These are phyloP conservation scores for Dolichomitus sp. DNA, from an alignment of 2,888 invertebrate species.

Conservation along the genomic window DNA sequence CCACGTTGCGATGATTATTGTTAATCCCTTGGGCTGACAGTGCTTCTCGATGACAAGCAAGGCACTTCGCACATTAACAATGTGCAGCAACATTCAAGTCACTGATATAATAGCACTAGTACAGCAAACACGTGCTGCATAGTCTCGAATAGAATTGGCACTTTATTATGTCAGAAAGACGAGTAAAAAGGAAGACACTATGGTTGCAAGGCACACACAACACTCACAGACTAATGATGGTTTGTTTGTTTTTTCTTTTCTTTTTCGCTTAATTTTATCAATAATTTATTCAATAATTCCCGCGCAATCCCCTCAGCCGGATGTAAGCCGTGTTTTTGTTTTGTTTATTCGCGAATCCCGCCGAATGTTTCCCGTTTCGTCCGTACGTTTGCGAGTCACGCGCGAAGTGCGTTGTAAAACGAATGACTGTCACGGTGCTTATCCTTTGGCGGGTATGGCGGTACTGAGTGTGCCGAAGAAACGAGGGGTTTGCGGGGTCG, in stretches of 20 bases:
- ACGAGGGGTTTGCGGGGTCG: constrained; percentile 71
- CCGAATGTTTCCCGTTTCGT: not conserved
- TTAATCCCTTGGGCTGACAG: constrained; percentile 9
- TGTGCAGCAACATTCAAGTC: not conserved
- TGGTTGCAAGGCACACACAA: not conserved
- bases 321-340: not conserved
- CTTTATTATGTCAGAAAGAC: not conserved
- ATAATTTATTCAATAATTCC: not conserved
- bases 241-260: not conserved
- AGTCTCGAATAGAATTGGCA: not conserved
- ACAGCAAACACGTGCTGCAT: not conserved
- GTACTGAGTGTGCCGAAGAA: constrained; percentile 80
- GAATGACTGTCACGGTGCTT: constrained; percentile 79
- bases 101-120: not conserved
- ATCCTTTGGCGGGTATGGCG: constrained; percentile 85
- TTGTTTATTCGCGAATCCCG: not conserved
- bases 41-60: not conserved
- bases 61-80: not conserved
- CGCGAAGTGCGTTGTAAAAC: constrained; percentile 22
- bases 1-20: not conserved
- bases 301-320: not conserved
- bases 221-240: not conserved
- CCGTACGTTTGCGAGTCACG: not conserved
- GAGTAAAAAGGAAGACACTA: not conserved
- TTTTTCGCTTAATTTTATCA: not conserved